Evolutionary conservation across 2,113 vertebrate species (phyloP).

Genomic region (Diphyllodes magnificus): DNA sequence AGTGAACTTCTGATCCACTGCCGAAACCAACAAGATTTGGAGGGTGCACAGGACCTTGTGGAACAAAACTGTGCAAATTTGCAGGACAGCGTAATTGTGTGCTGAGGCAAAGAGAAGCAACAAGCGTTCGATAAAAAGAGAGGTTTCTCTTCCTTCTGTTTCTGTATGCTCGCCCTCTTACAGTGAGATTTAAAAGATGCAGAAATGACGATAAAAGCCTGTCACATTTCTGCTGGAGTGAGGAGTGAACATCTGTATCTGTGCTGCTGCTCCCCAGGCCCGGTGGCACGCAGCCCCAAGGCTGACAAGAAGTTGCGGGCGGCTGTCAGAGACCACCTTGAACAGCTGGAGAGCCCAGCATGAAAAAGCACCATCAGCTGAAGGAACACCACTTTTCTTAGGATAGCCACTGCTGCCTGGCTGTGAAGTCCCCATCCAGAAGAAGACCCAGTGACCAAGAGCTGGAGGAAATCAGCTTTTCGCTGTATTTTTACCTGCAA

Average conservation of each 20-base stretch:
- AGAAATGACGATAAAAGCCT: neutral
- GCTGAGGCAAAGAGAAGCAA: neutral
- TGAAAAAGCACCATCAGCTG: neutral
- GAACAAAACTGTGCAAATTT: neutral
- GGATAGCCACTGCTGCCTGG: neutral
- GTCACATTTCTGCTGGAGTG: neutral
- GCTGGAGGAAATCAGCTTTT: neutral
- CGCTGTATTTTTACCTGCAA: neutral
- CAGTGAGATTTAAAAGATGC: neutral
- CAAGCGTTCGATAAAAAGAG: accelerated
- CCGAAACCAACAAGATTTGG: neutral
- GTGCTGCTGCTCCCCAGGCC: neutral
- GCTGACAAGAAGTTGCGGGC: neutral
- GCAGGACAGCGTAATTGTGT: neutral
- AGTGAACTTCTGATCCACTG: neutral
- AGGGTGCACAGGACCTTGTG: neutral
- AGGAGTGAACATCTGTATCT: neutral
- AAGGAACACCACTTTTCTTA: neutral
- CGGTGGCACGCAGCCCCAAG: accelerated
- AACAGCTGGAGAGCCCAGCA: neutral
- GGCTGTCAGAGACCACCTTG: accelerated
- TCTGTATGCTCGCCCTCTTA: neutral
- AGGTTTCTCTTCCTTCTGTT: neutral
- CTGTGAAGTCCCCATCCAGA: neutral
- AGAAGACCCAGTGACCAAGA: neutral